phyloP scores from a whole-genome alignment of 2,888 invertebrate species.

The Lomographa bimaculata region DNA sequence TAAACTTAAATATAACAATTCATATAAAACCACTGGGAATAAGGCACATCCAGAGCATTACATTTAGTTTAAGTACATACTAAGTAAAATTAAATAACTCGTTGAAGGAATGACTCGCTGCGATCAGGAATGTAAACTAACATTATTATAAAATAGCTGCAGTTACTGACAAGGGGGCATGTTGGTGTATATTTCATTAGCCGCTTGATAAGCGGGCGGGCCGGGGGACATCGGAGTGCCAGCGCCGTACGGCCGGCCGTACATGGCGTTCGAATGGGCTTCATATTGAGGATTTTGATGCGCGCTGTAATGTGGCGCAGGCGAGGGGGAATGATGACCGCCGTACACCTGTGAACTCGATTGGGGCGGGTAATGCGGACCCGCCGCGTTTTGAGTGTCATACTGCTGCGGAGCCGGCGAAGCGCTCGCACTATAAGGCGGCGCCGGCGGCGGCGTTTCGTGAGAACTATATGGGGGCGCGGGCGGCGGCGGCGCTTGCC shows the following conservation, averaged over 20 bases:
- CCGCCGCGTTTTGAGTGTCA: conserved; percentile 15
- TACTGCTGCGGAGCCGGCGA: conserved; percentile 19
- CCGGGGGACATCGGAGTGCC: conserved; percentile 52
- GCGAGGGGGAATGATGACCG: conserved; percentile 11
- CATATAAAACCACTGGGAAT: conserved; percentile 19
- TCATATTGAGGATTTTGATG: conserved; percentile 10
- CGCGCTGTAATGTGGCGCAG: conserved; percentile 8
- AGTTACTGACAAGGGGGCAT: conserved; percentile 39
- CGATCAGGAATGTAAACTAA: conserved; percentile 7
- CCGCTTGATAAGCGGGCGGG: conserved; percentile 71
- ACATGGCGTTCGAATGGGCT: conserved; percentile 10
- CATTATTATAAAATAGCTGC: conserved; percentile 4
- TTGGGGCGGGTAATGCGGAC: conserved; percentile 5
- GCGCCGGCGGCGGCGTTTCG: conserved; percentile 65
- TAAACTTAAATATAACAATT: conserved; percentile 12
- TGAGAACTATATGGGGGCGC: conserved; percentile 69
- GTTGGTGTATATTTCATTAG: conserved; percentile 58
- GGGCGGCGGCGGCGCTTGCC: conserved; percentile 70
- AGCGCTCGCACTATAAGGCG: conserved; percentile 24
- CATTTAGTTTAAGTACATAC: conserved; percentile 5
- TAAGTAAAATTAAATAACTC: conserved; percentile 19
- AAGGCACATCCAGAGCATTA: conserved; percentile 41
- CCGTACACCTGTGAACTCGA: not conserved
- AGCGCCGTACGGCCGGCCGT: conserved; percentile 24
- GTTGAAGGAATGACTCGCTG: conserved; percentile 18